phyloP scores from a whole-genome alignment of 1,140 invertebrate genomes.

The Rhagoletis zephyria region DNA sequence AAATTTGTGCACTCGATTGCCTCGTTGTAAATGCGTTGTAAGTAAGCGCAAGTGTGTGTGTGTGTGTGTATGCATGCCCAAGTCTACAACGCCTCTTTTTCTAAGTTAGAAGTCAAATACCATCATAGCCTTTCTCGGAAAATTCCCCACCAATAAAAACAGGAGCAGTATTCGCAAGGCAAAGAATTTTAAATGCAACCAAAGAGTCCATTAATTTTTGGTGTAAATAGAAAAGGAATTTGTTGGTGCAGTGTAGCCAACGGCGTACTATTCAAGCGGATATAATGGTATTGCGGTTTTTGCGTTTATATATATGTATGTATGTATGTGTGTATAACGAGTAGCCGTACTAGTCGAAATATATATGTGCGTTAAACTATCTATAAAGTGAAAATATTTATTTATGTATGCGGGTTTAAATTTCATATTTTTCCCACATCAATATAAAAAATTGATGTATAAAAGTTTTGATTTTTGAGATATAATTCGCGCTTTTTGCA shows the following conservation, averaged over 20 bases:
- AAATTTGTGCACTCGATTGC: conserved; percentile 16
- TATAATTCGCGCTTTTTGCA: too few species aligned
- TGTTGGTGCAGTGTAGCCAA: not conserved
- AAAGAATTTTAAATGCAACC: conserved; percentile 53
- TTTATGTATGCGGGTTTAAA: too few species aligned
- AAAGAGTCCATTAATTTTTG: conserved; percentile 53
- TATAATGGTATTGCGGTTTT: not conserved
- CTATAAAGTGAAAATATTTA: too few species aligned
- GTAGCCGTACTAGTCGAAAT: too few species aligned
- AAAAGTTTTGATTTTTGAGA: too few species aligned
- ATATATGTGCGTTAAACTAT: too few species aligned
- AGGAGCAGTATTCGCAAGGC: not conserved
- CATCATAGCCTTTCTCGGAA: not conserved
- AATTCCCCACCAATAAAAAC: conserved; percentile 20
- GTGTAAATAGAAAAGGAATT: conserved; percentile 45
- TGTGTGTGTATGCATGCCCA: not conserved
- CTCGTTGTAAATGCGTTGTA: not conserved
- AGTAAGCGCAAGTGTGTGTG: not conserved
- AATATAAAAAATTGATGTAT: too few species aligned
- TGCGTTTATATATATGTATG: not conserved
- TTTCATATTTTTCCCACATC: too few species aligned
- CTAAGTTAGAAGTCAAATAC: not conserved
- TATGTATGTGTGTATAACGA: not conserved
- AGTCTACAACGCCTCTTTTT: conserved; percentile 20
- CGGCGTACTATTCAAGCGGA: not conserved